phyloP scores from a whole-genome alignment of 2,113 vertebrate genomes.

The Microtus oregoni region DNA sequence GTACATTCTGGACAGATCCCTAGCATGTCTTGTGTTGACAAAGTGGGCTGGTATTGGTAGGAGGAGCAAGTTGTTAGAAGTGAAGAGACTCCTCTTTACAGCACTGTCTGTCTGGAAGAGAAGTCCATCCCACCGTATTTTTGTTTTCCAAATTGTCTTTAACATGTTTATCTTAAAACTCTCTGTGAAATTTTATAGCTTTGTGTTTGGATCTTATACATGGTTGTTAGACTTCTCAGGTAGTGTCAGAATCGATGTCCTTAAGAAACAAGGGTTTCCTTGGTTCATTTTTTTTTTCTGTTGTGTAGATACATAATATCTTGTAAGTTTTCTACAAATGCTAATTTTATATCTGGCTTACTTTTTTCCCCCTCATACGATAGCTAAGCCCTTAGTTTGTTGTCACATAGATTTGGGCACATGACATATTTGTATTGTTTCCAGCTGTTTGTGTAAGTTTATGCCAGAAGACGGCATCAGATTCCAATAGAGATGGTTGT shows the following conservation, averaged over 20 bases:
- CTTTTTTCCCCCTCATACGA: neutral
- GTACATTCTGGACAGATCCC: neutral
- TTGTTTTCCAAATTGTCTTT: neutral
- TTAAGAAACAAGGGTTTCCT: neutral
- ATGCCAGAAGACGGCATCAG: neutral
- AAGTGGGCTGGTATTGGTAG: neutral
- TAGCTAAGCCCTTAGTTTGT: neutral
- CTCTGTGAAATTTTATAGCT: neutral
- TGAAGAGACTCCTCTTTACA: neutral
- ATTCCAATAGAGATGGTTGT: neutral
- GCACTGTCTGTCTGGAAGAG: neutral
- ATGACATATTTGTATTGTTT: conserved; percentile 18
- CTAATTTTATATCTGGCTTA: conserved; percentile 16
- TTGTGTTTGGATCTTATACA: neutral
- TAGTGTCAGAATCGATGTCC: neutral
- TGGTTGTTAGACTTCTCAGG: neutral
- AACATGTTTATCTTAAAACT: conserved; percentile 3
- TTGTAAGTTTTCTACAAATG: neutral
- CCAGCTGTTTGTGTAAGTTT: neutral
- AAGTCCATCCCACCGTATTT: neutral
- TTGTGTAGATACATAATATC: neutral
- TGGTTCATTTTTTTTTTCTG: conserved; percentile 11
- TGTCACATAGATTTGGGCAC: neutral
- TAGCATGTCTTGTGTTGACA: neutral
- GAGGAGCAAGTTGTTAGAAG: neutral